Evolutionary conservation across 2,888 invertebrate genomes (phyloP).

Genomic region (Troides oblongomaculatus): DNA sequence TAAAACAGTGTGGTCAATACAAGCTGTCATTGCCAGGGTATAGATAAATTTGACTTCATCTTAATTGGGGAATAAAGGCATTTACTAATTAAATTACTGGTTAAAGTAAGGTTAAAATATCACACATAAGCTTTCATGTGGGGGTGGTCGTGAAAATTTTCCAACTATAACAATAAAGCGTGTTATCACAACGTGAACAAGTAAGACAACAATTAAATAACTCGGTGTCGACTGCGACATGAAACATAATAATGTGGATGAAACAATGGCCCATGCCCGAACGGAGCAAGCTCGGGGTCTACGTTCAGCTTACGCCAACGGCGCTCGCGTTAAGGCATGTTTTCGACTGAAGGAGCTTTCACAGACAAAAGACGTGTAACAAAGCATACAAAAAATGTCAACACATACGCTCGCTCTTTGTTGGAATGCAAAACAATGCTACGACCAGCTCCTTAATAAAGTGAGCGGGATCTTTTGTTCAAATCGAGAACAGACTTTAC

Average conservation of each 20-base stretch:
- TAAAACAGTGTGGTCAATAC: too few relatives aligned
- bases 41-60: too few relatives aligned
- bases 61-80: too few relatives aligned
- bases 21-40: too few relatives aligned
- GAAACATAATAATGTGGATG: slow-evolving; percentile 29
- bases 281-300: slow-evolving; percentile 15
- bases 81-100: too few relatives aligned
- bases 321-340: slow-evolving; percentile 47
- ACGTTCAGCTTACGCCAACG: slow-evolving; percentile 31
- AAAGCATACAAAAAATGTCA: slow-evolving; percentile 68
- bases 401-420: slow-evolving; percentile 51
- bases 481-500: slow-evolving; percentile 13
- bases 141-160: not conserved
- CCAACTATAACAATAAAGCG: slow-evolving; percentile 1
- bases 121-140: not conserved
- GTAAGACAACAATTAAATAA: slow-evolving; percentile 31
- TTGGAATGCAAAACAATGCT: slow-evolving; percentile 40
- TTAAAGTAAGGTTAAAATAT: not conserved
- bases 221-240: slow-evolving; percentile 22
- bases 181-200: slow-evolving; percentile 9
- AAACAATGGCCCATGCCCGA: slow-evolving; percentile 23
- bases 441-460: slow-evolving; percentile 28
- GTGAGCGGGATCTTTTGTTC: slow-evolving; percentile 18
- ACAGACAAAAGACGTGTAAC: slow-evolving; percentile 63
- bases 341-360: slow-evolving; percentile 60